phyloP scores from a whole-genome alignment of 2,113 vertebrate genomes.

The Notarius quadriscutis region DNA sequence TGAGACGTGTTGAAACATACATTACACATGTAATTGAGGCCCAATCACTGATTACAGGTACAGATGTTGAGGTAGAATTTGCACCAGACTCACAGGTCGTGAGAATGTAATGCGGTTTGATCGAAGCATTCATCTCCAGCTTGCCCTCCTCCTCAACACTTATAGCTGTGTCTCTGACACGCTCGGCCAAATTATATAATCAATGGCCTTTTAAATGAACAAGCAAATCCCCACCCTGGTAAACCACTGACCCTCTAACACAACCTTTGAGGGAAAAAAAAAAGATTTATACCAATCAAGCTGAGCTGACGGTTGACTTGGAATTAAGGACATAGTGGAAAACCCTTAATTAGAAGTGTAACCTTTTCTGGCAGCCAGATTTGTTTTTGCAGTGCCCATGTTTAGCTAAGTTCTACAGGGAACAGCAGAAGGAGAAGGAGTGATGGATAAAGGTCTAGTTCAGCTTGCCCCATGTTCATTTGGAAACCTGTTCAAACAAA shows the following conservation, averaged over 20 bases:
- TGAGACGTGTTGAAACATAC: conserved; percentile 34
- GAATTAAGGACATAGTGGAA: conserved; percentile 69
- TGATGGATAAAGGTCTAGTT: conserved; percentile 75
- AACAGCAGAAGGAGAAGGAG: conserved; percentile 67
- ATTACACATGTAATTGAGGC: conserved; percentile 23
- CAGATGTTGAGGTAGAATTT: conserved; percentile 1
- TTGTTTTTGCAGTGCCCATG: conserved; percentile 74
- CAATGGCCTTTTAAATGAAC: conserved; percentile 77
- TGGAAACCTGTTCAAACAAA: conserved; percentile 78
- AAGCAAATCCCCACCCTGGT: conserved; percentile 71
- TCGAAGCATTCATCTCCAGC: conserved; percentile 17
- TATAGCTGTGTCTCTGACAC: conserved; percentile 35
- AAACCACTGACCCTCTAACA: conserved; percentile 75
- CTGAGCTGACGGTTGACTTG: conserved; percentile 70
- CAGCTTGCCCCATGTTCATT: conserved; percentile 84
- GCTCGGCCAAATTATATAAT: conserved; percentile 73
- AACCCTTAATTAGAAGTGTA: conserved; percentile 67
- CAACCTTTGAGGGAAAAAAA: conserved; percentile 64
- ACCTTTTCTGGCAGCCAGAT: conserved; percentile 76
- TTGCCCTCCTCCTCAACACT: conserved; percentile 23
- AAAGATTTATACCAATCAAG: conserved; percentile 72
- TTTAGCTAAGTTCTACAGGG: conserved; percentile 81
- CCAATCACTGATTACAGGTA: conserved; percentile 17
- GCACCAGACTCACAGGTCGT: background rate
- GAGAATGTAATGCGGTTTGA: background rate